These are phyloP conservation scores for Girardia tigrina DNA, from an alignment of 2,888 invertebrate genomes.

Conservation along the genomic window DNA sequence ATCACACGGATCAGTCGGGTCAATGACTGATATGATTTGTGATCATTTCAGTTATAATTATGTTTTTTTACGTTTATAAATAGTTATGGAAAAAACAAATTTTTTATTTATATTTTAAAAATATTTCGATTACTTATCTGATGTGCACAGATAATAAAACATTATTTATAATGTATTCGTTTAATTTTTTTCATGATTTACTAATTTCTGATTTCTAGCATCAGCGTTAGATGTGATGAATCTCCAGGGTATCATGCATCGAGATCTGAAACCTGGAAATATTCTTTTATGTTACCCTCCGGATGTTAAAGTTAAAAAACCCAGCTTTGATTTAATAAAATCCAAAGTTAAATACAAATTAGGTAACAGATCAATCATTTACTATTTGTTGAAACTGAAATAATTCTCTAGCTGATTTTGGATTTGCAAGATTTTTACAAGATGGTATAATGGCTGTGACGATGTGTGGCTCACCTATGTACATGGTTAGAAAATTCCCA, in stretches of 20 bases:
- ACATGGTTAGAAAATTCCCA: conserved; percentile 71
- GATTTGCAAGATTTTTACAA: conserved; percentile 90
- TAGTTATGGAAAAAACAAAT: no score
- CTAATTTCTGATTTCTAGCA: no score
- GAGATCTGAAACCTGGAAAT: conserved; percentile 98
- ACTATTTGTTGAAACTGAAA: neutral
- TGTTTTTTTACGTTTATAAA: no score
- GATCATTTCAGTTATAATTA: no score
- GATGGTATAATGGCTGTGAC: conserved; percentile 99
- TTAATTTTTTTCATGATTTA: no score
- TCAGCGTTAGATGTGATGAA: conserved; percentile 92
- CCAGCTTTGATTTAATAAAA: neutral
- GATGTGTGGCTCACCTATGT: conserved; percentile 97
- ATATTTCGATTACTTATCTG: no score
- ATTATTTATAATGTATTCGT: no score
- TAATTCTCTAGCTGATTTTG: conserved; percentile 70
- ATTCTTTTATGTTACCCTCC: conserved; percentile 76
- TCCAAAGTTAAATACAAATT: conserved; percentile 25
- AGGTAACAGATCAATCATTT: neutral
- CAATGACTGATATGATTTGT: no score
- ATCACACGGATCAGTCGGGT: no score
- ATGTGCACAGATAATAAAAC: no score
- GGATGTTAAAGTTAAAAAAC: conserved; percentile 42
- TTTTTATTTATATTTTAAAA: no score
- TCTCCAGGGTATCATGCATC: conserved; percentile 90